phyloP scores from a whole-genome alignment of 2,888 invertebrate genomes.

The Drosophila greeni region DNA sequence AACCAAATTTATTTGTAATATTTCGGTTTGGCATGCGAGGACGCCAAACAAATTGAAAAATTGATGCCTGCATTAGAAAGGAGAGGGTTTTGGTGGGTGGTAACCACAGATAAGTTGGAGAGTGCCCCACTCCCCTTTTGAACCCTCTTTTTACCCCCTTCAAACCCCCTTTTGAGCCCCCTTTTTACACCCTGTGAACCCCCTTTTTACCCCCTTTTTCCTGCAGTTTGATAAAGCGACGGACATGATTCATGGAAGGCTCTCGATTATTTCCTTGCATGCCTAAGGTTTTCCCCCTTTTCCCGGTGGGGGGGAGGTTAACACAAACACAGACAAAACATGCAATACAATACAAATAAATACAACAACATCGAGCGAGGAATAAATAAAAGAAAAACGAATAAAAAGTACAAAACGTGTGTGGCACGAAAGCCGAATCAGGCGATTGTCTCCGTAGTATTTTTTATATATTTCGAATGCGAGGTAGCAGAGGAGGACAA shows the following conservation, averaged over 20 bases:
- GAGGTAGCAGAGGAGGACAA: rapidly evolving
- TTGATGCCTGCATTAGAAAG: constrained; percentile 57
- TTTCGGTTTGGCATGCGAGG: constrained; percentile 28
- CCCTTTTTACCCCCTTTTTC: neutral
- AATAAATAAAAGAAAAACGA: constrained; percentile 5
- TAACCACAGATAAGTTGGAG: constrained; percentile 60
- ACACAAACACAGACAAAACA: constrained; percentile 34
- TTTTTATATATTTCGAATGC: constrained; percentile 8
- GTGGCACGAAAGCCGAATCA: constrained; percentile 50
- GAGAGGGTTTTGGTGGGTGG: constrained; percentile 14
- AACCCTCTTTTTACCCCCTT: neutral
- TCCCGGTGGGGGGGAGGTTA: constrained; percentile 9
- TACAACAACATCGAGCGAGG: neutral
- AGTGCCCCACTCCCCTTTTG: neutral
- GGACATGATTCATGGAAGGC: constrained; percentile 65
- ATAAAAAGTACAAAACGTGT: constrained; percentile 44
- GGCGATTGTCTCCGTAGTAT: constrained; percentile 41
- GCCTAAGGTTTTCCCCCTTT: constrained; percentile 30
- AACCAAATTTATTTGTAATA: constrained; percentile 18
- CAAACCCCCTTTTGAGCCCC: neutral
- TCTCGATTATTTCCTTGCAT: constrained; percentile 44
- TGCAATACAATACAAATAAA: constrained; percentile 43
- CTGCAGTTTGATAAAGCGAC: constrained; percentile 67
- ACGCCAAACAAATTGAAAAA: constrained; percentile 66
- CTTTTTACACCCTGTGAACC: neutral